Evolutionary conservation across 1,140 invertebrate genomes (phyloP).

Genomic region (Heliconius himera): DNA sequence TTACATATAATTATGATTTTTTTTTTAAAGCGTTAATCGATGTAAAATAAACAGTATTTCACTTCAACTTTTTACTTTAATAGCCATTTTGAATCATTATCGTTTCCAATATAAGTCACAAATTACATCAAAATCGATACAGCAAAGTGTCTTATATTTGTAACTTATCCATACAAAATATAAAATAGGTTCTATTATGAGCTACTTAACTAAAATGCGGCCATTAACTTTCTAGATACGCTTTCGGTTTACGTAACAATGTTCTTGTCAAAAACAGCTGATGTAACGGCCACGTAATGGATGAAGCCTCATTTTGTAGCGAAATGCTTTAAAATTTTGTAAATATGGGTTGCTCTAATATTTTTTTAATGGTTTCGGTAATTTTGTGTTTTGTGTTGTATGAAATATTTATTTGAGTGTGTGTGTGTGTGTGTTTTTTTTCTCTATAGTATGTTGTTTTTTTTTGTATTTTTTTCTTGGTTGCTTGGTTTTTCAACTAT

Average conservation of each 20-base stretch:
- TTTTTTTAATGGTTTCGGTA: constrained; percentile 1
- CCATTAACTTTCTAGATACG: constrained; percentile 33
- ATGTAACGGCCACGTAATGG: constrained; percentile 11
- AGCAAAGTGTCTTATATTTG: not conserved
- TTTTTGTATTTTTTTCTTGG: too few relatives aligned
- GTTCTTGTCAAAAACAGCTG: constrained; percentile 30
- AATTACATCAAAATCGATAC: not conserved
- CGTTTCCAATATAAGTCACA: not conserved
- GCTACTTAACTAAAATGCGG: constrained; percentile 18
- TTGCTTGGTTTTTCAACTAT: too few relatives aligned
- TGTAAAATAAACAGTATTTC: too few relatives aligned
- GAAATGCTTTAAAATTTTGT: not conserved
- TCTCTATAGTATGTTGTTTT: too few relatives aligned
- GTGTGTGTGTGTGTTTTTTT: not conserved
- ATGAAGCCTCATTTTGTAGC: constrained; percentile 20
- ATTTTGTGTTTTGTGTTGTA: not conserved
- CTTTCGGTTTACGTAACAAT: constrained; percentile 29
- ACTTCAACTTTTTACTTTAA: too few relatives aligned
- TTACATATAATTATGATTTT: too few relatives aligned
- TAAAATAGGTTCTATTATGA: constrained; percentile 17
- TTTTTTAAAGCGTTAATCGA: too few relatives aligned
- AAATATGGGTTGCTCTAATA: constrained; percentile 13
- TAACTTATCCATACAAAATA: not conserved
- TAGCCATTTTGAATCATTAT: too few relatives aligned
- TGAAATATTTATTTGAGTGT: not conserved